Evolutionary conservation across 2,888 invertebrate genomes (phyloP).

Genomic region (Nymphalis urticae): DNA sequence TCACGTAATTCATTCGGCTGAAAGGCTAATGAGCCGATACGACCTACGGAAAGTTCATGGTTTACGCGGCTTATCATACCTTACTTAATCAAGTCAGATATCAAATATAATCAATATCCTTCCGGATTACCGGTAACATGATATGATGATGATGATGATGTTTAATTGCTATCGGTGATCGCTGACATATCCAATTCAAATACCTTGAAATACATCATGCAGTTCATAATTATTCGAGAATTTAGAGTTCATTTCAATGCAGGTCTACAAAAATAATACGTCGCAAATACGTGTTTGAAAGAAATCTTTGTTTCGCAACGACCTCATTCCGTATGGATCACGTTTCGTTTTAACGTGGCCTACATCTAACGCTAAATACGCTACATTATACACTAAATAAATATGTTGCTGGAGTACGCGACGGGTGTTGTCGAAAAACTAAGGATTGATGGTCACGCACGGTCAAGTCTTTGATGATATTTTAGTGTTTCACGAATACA

Average conservation of each 20-base stretch:
- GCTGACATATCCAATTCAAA: no score
- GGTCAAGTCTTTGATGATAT: no score
- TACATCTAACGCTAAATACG: slow-evolving; percentile 11
- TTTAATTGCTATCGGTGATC: not conserved
- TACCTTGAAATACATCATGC: no score
- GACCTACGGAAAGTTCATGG: not conserved
- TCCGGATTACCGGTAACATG: not conserved
- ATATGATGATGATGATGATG: not conserved
- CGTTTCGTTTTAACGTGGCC: slow-evolving; percentile 20
- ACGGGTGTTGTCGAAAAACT: no score
- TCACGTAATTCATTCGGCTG: not conserved
- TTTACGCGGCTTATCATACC: not conserved
- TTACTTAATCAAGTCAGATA: not conserved
- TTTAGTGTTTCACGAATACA: no score
- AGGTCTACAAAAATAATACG: not conserved
- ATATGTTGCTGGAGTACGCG: not conserved
- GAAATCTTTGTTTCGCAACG: slow-evolving; percentile 30
- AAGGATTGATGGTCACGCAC: no score
- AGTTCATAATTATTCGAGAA: no score
- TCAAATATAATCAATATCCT: not conserved
- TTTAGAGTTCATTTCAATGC: not conserved
- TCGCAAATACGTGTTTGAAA: slow-evolving; percentile 19
- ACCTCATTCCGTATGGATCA: slow-evolving; percentile 28
- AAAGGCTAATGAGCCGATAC: not conserved
- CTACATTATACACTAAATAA: not conserved